Percentiles rank a stretch among this genome's conserved stretches.
These are phyloP conservation scores for Rhynchophorus ferrugineus DNA, from an alignment of 1,140 invertebrate species.

Conservation along the genomic window DNA sequence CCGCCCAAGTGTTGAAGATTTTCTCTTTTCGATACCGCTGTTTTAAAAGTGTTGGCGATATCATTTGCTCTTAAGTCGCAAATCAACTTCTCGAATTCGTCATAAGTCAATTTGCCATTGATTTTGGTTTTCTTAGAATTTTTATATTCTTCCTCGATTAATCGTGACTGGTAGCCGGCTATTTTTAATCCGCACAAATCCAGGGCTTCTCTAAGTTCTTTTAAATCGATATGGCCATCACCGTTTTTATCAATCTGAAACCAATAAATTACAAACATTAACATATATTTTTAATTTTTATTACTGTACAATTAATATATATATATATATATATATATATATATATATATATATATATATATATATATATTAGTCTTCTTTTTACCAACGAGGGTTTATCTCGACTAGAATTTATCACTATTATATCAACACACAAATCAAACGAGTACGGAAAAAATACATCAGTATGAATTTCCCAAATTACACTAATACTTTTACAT, in stretches of 20 bases:
- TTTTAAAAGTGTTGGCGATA: constrained; percentile 83
- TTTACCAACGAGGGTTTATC: too few relatives aligned
- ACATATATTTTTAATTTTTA: too few relatives aligned
- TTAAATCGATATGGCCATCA: constrained; percentile 83
- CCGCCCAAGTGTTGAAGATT: constrained; percentile 89
- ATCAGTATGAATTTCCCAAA: too few relatives aligned
- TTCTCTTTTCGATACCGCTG: constrained; percentile 85
- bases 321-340: too few relatives aligned
- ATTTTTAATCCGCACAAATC: constrained; percentile 87
- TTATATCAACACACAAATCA: too few relatives aligned
- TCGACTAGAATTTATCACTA: too few relatives aligned
- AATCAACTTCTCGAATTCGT: constrained; percentile 88
- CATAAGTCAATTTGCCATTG: constrained; percentile 69
- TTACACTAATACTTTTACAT: too few relatives aligned
- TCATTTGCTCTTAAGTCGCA: constrained; percentile 83
- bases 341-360: too few relatives aligned
- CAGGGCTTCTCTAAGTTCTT: constrained; percentile 83
- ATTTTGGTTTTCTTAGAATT: constrained; percentile 60
- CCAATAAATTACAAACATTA: constrained; percentile 6
- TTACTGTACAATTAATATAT: too few relatives aligned
- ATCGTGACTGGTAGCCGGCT: constrained; percentile 81
- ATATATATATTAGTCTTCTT: too few relatives aligned
- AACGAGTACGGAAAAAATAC: too few relatives aligned
- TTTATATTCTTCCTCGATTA: constrained; percentile 83
- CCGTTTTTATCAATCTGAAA: constrained; percentile 86